Evolutionary conservation across 2,888 invertebrate species (phyloP), one percentile per base, ranked within the genome.

Genomic region (Altica lythri): DNA sequence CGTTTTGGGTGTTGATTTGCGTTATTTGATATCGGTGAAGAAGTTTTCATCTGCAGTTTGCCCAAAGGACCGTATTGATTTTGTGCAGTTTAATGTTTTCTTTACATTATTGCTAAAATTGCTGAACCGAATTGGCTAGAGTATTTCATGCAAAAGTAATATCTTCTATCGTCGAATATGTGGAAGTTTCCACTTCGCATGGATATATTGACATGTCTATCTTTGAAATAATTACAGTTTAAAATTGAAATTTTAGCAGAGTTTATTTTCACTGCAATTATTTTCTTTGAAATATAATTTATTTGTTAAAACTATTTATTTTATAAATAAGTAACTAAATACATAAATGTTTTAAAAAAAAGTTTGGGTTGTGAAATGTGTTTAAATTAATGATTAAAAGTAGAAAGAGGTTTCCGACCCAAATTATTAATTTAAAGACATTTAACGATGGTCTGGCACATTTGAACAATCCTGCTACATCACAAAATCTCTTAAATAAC

Each of bases 11-110:
- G 47, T 29, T 43, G 37, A 48, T 43, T 48, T 35, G 35, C 32
- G 45, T 19, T 13, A 32, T 45, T 19, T 45, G 45, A 45, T 45
- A 45, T 13, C 30, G 13, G n/a, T 18, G 17, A 45, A 45, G 45
- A 45, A 45, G 17, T n/a, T n/a, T 32, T n/a, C 6, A 19, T 43
- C 18, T 30, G 18, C 19, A 45, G 40, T 40, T 40, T 25, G 40
- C 30, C 45, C 18, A 45, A 45, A 45, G 30, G 45, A 32, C 32
- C 13, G n/a, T 45, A 45, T 45, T 32, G 45, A 45, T 45, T 45
- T 45, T 45, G 45, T 45, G 32, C 30, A 45, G 45, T 45, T 45
- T 19, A 13, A 19, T 45, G 45, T 45, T 45, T 45, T 45, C 45
- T 45, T 45, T 45, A 19, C 32, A 45, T 32, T 19, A 32, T 19